Evolutionary conservation across 2,797 vertebrate genomes (phyloP).

Genomic region (Schizopygopsis malacanthus): DNA sequence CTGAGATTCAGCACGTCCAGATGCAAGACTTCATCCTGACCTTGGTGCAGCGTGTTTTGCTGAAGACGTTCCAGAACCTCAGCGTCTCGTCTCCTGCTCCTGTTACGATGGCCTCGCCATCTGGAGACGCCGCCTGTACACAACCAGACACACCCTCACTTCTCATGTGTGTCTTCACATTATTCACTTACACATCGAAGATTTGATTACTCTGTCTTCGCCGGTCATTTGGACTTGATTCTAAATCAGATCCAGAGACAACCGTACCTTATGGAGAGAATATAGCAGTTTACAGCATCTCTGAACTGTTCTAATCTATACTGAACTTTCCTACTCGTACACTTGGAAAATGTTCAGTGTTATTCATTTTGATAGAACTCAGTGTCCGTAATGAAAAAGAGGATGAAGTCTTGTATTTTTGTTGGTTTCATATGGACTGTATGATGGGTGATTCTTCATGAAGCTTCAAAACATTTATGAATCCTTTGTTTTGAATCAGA

Average conservation of each 20-base stretch:
- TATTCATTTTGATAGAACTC: neutral
- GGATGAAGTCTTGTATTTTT: neutral
- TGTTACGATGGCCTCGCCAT: slow-evolving; percentile 85
- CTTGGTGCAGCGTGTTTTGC: slow-evolving; percentile 86
- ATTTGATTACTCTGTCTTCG: neutral
- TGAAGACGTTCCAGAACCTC: slow-evolving; percentile 87
- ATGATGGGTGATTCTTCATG: neutral
- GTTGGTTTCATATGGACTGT: neutral
- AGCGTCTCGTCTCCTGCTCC: slow-evolving; percentile 85
- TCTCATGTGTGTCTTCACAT: slow-evolving; percentile 2
- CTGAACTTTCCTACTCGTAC: no score
- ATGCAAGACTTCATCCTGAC: slow-evolving; percentile 59
- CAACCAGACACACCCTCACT: neutral
- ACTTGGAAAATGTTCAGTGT: no score
- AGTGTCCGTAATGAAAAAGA: neutral
- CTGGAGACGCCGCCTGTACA: slow-evolving; percentile 81
- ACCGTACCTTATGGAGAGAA: neutral
- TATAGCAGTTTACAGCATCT: neutral
- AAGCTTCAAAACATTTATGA: neutral
- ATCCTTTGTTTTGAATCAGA: neutral
- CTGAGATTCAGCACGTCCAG: neutral
- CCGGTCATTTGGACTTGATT: slow-evolving; percentile 4
- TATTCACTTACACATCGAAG: slow-evolving; percentile 2
- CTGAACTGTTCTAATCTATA: neutral
- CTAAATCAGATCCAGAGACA: slow-evolving; percentile 4